Evolutionary conservation across 1,140 invertebrate species (phyloP), one percentile per base, ranked within the genome.

Genomic region (Sarcophaga bullata): DNA sequence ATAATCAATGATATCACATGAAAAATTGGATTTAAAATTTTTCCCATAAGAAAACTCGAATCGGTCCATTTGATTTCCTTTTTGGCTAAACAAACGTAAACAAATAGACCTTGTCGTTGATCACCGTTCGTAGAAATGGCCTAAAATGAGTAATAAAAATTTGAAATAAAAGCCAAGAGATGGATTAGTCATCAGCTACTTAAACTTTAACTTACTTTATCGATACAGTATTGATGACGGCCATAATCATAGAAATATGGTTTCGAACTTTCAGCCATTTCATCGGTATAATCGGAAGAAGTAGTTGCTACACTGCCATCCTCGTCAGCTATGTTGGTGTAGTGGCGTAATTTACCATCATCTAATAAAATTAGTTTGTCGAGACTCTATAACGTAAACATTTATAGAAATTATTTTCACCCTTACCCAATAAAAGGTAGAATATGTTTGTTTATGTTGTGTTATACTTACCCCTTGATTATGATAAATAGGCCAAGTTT

Each of bases 201-300:
- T 37, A 37, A 37, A 4, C 46, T 47, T 13, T 17, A 10, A 80
- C 80, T 11, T 88, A 94, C 94, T 91, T 94, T 96, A 86, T 96
- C 95, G 78, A 95, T 91, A 86, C 95, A 96, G 87, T 96, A 96
- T 90, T 94, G 93, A 47, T 94, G 94, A 82, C 93, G 93, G 13
- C 91, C 90, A 86, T 95, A 95, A 86, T 96, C 95, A 84, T 95
- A 93, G 85, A 92, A 94, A 19, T 93, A 90, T 48, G 86, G 82
- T 58, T 87, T 85, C 80, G 90, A 80, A 84, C 90, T 84, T 85
- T 90, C 84, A 84, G 88, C 84, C 48, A 90, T 81, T 81, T 88
- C 84, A 81, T 86, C 84, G 19, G 91, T 88, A 46, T 92, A 91
- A 47, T 92, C 91, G 0, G 84, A 75, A 15, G 82, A 82, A 25